Evolutionary conservation across 1,140 invertebrate genomes (phyloP), one percentile per base, ranked within the genome.

Genomic region (Trichonephila clavipes): DNA sequence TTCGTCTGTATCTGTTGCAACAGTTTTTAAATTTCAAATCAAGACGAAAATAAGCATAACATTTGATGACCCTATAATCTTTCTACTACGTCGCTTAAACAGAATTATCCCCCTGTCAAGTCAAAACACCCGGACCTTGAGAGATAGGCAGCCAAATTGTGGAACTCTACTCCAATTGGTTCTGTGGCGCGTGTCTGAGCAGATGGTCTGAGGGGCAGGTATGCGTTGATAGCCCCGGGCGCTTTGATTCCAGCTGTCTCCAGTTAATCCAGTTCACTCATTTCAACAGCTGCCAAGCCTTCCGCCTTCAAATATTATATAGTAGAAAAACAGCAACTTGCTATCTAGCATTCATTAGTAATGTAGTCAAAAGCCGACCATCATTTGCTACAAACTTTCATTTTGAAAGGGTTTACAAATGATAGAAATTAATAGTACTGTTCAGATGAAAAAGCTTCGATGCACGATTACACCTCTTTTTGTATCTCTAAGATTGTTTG

Each of bases 241-340:
- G n/a, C 59, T 81, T 91, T 88, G 51, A 81, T 83, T 91, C 89
- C 89, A 91, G 89, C 89, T 91, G 89, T 81, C 89, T 81, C 89
- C 89, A 62, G 89, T 91, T 91, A 91, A 91, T 91, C 89, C 89
- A 91, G 89, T 91, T 91, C 89, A 91, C 89, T 91, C 89, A 81
- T 90, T 91, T 91, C 77, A 91, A 91, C 89, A 91, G 89, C 89
- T 91, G 89, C 77, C 89, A 91, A 91, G 89, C 89, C 89, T 91
- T 91, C 81, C 89, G 89, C 89, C 89, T 83, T 83, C 40, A 77
- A 81, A 58, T 19, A 58, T 85, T 19, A 77, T 77, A 77, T 77
- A 28, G 34, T 40, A 77, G 72, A 77, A 77, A 28, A 28, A 77
- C 72, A 18, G 72, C 72, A 77, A 77, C 72, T 77, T 77, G 72